These are phyloP conservation scores for Lypha dubia DNA, from an alignment of 2,888 invertebrate genomes.

Conservation along the genomic window DNA sequence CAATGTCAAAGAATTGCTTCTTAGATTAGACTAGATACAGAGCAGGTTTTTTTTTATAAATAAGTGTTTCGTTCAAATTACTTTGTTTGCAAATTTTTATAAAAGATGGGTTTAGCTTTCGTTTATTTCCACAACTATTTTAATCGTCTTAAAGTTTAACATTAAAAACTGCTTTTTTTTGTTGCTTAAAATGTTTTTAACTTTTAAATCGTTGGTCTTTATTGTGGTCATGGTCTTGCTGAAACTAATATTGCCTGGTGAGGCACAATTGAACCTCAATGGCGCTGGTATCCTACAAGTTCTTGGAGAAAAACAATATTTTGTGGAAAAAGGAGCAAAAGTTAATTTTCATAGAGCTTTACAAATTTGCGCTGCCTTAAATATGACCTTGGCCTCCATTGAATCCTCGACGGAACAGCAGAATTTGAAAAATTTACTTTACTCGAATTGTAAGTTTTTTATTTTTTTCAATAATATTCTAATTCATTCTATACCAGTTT, in stretches of 20 bases:
- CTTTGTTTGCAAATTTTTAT: not conserved
- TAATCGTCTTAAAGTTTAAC: not conserved
- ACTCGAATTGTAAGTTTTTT: conserved; percentile 47
- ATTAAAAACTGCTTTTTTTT: not conserved
- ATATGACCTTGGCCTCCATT: conserved; percentile 72
- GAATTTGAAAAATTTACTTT: conserved; percentile 51
- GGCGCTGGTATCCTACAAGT: not conserved
- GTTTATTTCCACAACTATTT: conserved; percentile 12
- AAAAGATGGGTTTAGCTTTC: not conserved
- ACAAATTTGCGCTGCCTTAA: conserved; percentile 68
- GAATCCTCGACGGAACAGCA: conserved; percentile 56
- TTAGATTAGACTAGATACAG: conserved; percentile 24
- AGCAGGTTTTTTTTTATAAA: too few species aligned
- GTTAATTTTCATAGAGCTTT: conserved; percentile 74
- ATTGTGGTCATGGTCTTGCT: not conserved
- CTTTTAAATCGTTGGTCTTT: not conserved
- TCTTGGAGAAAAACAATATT: conserved; percentile 67
- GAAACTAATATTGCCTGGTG: not conserved
- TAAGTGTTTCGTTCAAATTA: not conserved
- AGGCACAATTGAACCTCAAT: not conserved
- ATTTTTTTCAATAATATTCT: not conserved
- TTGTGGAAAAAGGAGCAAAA: conserved; percentile 58
- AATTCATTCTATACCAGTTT: too few species aligned
- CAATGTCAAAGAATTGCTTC: not conserved
- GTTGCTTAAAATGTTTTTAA: conserved; percentile 35